phyloP scores from a whole-genome alignment of 1,140 invertebrate genomes.

The Platyscapa corneri region DNA sequence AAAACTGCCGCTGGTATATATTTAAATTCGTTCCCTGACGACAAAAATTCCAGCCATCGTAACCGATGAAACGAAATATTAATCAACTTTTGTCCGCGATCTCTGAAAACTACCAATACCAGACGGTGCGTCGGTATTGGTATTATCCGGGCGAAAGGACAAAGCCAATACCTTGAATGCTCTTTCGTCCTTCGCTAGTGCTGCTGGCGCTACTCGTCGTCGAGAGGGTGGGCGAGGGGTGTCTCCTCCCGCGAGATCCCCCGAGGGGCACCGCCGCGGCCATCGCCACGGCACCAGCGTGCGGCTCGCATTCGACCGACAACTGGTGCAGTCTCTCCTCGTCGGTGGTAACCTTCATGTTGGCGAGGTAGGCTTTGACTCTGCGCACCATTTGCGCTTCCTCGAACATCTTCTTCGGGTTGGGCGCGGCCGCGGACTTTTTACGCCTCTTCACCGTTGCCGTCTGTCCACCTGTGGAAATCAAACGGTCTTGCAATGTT shows the following conservation, averaged over 20 bases:
- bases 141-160: background rate
- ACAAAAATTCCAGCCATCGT: too few species aligned
- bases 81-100: too few species aligned
- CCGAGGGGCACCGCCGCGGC: slow-evolving; percentile 72
- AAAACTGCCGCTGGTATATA: too few species aligned
- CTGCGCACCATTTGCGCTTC: slow-evolving; percentile 98
- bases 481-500: background rate
- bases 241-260: slow-evolving; percentile 79
- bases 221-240: slow-evolving; percentile 90
- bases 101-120: too few species aligned
- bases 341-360: slow-evolving; percentile 93
- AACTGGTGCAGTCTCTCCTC: slow-evolving; percentile 92
- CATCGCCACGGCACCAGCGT: slow-evolving; percentile 76
- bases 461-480: slow-evolving; percentile 65
- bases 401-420: slow-evolving; percentile 99
- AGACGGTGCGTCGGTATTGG: too few species aligned
- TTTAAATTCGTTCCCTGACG: too few species aligned
- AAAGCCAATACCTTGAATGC: slow-evolving; percentile 67
- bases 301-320: slow-evolving; percentile 92
- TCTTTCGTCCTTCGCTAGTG: slow-evolving; percentile 85
- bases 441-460: slow-evolving; percentile 93
- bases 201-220: slow-evolving; percentile 93
- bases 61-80: too few species aligned
- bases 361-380: slow-evolving; percentile 95
- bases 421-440: slow-evolving; percentile 92